Percentiles rank a stretch among this genome's conserved stretches.
Evolutionary conservation across 2,797 vertebrate genomes (phyloP).

Genomic region (Cirrhinus mrigala): DNA sequence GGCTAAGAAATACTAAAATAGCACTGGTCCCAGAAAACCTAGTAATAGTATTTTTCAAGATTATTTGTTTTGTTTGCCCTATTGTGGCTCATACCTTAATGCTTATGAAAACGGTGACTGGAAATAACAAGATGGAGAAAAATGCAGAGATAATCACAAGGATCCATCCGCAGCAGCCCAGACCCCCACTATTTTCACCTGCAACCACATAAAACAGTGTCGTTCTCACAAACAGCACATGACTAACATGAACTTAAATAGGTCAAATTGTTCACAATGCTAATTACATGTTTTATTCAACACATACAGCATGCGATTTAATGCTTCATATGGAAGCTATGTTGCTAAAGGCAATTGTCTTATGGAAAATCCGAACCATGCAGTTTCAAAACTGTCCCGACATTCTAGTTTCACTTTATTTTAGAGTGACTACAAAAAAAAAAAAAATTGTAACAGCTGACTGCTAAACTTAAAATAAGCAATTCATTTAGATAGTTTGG

Average conservation of each 20-base stretch:
- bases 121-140: constrained; percentile 79
- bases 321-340: background rate
- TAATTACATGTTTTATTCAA: background rate
- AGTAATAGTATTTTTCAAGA: background rate
- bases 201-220: constrained; percentile 55
- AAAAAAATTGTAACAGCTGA: background rate
- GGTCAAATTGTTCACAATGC: background rate
- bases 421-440: background rate
- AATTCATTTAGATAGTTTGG: background rate
- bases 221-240: background rate
- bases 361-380: background rate
- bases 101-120: constrained; percentile 86
- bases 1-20: background rate
- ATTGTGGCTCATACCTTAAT: constrained; percentile 80
- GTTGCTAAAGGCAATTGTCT: background rate
- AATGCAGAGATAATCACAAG: constrained; percentile 81
- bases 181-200: constrained; percentile 66
- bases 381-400: background rate
- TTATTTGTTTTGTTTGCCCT: background rate
- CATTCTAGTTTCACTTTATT: background rate
- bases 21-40: background rate
- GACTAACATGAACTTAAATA: background rate
- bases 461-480: background rate
- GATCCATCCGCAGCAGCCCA: constrained; percentile 84
- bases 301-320: background rate